Evolutionary conservation across 2,888 invertebrate species (phyloP), one percentile per base, ranked within the genome.

Genomic region (Meloe dianella): DNA sequence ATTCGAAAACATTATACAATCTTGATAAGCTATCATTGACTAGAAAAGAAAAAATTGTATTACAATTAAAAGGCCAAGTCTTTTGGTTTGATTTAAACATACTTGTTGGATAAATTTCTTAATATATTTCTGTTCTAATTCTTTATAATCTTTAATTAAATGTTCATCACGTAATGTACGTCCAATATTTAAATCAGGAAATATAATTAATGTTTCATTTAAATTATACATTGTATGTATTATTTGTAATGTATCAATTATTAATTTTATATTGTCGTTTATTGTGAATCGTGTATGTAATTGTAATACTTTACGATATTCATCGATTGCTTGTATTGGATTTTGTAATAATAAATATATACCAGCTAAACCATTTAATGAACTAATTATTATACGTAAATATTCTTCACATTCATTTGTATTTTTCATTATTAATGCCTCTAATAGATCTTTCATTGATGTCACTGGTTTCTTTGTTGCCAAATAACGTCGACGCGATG

Each of bases 141-240:
- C 82, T 22, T 81, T 80, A 58, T 87, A 86, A 75, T 89, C 86
- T 20, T 81, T 77, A 64, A 77, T 76, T 30, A 89, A 82, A 35
- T 78, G 78, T 47, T 80, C 80, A 76, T 89, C 89, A 60, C 87
- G 75, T 9, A 88, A 80, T 4, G 89, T 89, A 7, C 84, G 85
- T 8, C 82, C 84, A 10, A 76, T 76, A 5, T 84, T 82, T 47
- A 82, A 79, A 64, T 70, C 61, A 4, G 63, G 47, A 60, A n/a
- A 47, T 29, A 76, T 74, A 64, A 83, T 83, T 20, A 86, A 70
- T 7, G 87, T 79, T 67, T 90, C 87, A 3, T 87, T 84, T 59
- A 91, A 83, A 81, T 92, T 92, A 75, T 90, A 85, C 66, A 90
- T 81, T 0, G 91, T 87, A 79, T 93, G 93, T 27, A 92, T 87